Evolutionary conservation across 92 coral and sea anemone genomes (phyloP).

Genomic region (Phymanthus crucifer): DNA sequence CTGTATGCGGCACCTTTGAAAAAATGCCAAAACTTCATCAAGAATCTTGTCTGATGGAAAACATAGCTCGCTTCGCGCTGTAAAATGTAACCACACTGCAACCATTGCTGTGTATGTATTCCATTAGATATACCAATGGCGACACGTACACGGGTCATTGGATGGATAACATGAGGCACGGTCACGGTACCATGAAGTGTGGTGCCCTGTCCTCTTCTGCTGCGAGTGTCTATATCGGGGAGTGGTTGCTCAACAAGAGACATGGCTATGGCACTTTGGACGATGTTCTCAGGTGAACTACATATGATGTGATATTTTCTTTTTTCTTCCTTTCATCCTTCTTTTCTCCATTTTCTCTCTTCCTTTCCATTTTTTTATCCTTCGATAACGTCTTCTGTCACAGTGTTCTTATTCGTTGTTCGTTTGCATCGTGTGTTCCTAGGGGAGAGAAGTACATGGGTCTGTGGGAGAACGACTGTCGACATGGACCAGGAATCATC

Average conservation of each 20-base stretch:
- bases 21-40: too few relatives aligned
- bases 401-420: background rate
- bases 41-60: too few relatives aligned
- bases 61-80: too few relatives aligned
- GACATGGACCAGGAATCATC: constrained; percentile 83
- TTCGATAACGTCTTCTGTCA: background rate
- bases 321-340: too few relatives aligned
- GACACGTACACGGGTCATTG: constrained; percentile 80
- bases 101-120: too few relatives aligned
- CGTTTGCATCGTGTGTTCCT: background rate
- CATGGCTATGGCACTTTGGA: constrained; percentile 94
- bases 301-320: background rate
- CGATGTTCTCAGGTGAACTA: constrained; percentile 78
- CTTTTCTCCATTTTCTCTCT: background rate
- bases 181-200: constrained; percentile 89
- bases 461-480: constrained; percentile 94
- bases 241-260: constrained; percentile 81
- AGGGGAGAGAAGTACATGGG: constrained; percentile 99
- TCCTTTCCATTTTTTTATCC: background rate
- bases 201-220: constrained; percentile 91
- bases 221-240: constrained; percentile 89
- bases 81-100: too few relatives aligned
- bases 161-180: constrained; percentile 75
- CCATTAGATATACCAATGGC: constrained; percentile 69
- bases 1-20: too few relatives aligned